Evolutionary conservation across 2,797 vertebrate species (phyloP), one percentile per base, ranked within the genome.

Genomic region (Manis crassicaudata): DNA sequence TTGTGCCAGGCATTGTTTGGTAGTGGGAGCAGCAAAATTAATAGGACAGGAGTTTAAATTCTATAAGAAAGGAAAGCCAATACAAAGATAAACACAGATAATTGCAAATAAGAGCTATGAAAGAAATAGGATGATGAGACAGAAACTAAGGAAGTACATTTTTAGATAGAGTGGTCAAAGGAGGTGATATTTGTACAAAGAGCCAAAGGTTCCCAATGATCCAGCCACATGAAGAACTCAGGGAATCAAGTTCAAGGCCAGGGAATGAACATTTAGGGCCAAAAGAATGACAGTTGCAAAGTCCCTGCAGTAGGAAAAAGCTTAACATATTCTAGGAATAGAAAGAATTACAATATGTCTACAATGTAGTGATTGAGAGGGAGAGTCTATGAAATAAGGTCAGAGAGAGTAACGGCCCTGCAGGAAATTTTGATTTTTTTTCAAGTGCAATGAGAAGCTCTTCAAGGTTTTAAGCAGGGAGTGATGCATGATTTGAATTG

Each of bases 391-490:
- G 63, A 88, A 40, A 63, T 65, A 43, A 94, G 54, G 62, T 86
- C 63, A 75, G 43, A 75, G 80, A 82, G 65, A 54, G 27, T 68
- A 73, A 70, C 72, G 25, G n/a, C 13, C 46, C 92, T 83, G 18
- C 9, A 76, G 79, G 40, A 94, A 73, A 72, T 62, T 37, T 54
- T 60, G 27, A 72, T 93, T 92, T 96, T 95, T 76, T 82, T 96
- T 89, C 50, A 80, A 92, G 43, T 85, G 65, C 37, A 77, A 62
- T 52, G 6, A 62, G 43, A 94, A 93, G n/a, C 13, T 52, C 54
- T 68, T 54, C 83, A 54, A 68, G n/a, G 40, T 73, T 92, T 92
- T 75, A 90, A 92, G 43, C 32, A 79, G 56, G 4, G 23, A 46
- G 12, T 70, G 62, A 75, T 67, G 2, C 43, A 32, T 52, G 63